Percentiles rank a stretch among this genome's conserved stretches.
Evolutionary conservation across 64 coral and sea anemone genomes (phyloP).

Genomic region (Stylophora pistillata): DNA sequence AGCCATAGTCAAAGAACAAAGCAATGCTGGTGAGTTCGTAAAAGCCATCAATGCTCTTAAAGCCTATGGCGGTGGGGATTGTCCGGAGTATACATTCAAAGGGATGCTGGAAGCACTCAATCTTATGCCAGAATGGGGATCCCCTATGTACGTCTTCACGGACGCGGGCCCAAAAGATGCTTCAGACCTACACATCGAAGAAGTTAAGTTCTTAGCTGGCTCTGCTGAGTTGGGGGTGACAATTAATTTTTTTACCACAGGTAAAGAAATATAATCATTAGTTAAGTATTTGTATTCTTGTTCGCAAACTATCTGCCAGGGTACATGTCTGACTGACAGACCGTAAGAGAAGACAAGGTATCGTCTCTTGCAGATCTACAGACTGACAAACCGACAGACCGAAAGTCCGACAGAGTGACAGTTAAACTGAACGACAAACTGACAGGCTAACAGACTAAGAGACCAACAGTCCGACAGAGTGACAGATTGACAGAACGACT

Average conservation of each 20-base stretch:
- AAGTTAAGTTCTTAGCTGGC: background rate
- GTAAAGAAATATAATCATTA: background rate
- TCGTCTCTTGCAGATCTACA: no score
- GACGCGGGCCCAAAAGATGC: constrained; percentile 75
- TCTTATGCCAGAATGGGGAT: constrained; percentile 15
- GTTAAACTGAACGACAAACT: no score
- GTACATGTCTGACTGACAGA: no score
- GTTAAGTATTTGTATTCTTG: background rate
- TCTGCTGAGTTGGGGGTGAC: background rate
- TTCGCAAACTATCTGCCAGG: no score
- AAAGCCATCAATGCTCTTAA: background rate
- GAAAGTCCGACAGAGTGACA: no score
- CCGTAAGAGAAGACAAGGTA: no score
- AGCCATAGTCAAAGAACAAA: background rate
- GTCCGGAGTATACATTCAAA: constrained; percentile 56
- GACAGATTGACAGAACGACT: no score
- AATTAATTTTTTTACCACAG: background rate
- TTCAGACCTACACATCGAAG: constrained; percentile 10
- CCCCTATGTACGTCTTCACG: constrained; percentile 86
- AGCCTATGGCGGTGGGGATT: constrained; percentile 62
- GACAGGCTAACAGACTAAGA: no score
- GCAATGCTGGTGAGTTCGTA: background rate
- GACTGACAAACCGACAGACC: no score
- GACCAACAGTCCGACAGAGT: no score
- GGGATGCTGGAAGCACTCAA: constrained; percentile 58